Evolutionary conservation across 2,888 invertebrate genomes (phyloP).

Genomic region (Pantelozetes paolii): DNA sequence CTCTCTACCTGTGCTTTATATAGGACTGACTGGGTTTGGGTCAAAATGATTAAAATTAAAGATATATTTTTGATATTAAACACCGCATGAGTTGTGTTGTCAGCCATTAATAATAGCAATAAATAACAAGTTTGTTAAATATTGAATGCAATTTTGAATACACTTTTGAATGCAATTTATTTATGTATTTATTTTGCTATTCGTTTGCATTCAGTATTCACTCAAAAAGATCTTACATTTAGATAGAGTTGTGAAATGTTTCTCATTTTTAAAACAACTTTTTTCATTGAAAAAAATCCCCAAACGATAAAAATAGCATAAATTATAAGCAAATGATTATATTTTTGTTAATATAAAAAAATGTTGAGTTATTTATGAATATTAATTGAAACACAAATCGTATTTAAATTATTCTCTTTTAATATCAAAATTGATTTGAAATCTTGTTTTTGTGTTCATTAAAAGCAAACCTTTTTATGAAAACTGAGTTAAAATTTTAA

Average conservation of each 20-base stretch:
- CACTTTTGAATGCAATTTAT: not conserved
- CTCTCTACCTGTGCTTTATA: too few relatives aligned
- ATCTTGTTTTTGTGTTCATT: too few relatives aligned
- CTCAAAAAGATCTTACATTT: not conserved
- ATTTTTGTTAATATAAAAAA: too few relatives aligned
- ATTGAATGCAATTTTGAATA: not conserved
- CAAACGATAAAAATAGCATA: too few relatives aligned
- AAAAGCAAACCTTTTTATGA: too few relatives aligned
- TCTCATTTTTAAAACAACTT: not conserved
- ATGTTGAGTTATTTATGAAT: too few relatives aligned
- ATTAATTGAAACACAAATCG: too few relatives aligned
- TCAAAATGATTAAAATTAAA: conserved; percentile 4
- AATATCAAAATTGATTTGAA: too few relatives aligned
- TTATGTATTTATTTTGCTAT: not conserved
- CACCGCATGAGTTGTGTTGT: not conserved
- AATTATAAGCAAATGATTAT: too few relatives aligned
- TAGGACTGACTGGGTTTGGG: not conserved
- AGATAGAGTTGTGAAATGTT: conserved; percentile 12
- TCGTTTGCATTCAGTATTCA: not conserved
- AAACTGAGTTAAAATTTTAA: too few relatives aligned
- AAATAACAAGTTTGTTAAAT: conserved; percentile 17
- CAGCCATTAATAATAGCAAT: conserved; percentile 22
- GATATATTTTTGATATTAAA: not conserved
- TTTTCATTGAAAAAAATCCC: too few relatives aligned
- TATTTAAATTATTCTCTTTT: too few relatives aligned